Conservation (phyloP, 2,888 invertebrate species). For the Orchestes rusci region DNA sequence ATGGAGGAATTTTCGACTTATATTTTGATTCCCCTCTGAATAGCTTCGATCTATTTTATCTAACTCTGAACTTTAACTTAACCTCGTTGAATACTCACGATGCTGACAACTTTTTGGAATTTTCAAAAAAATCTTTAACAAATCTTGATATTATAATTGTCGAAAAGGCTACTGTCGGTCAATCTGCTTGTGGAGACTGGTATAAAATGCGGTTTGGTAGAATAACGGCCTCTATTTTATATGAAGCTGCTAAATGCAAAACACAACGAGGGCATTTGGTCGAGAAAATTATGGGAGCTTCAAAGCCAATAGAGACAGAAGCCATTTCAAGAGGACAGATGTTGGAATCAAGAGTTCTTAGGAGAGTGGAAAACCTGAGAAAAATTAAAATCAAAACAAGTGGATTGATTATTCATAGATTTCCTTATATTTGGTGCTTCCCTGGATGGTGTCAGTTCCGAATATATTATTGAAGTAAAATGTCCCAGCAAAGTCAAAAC, state of each 20-base stretch:
- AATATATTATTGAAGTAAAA: neutral
- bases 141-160: neutral
- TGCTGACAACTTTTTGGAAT: neutral
- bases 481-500: neutral
- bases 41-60: neutral
- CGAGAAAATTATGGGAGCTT: neutral
- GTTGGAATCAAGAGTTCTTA: neutral
- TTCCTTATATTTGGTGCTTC: neutral
- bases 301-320: neutral
- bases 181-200: neutral
- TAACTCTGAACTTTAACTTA: neutral
- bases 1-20: neutral
- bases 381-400: neutral
- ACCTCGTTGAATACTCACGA: neutral
- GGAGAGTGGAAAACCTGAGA: neutral
- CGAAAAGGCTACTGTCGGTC: neutral
- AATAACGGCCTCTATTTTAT: neutral
- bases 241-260: neutral
- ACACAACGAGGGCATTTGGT: neutral
- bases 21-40: neutral
- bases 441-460: neutral
- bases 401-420: neutral
- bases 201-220: neutral
- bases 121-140: neutral
- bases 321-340: neutral